Evolutionary conservation across 2,797 vertebrate genomes (phyloP), one percentile per base, ranked within the genome.

Genomic region (Lateolabrax maculatus): DNA sequence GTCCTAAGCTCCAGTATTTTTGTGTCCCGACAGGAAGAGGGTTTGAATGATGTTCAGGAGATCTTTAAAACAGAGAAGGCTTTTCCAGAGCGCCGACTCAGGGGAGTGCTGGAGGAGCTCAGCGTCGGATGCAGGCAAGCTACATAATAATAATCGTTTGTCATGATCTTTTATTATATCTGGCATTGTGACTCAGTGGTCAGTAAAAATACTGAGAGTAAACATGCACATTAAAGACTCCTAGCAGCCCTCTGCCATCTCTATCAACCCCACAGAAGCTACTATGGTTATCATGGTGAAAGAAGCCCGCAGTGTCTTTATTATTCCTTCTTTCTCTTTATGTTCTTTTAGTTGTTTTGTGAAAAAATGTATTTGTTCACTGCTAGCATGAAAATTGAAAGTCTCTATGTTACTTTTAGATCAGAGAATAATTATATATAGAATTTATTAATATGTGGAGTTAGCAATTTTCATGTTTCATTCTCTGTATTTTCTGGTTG

Each of bases 51-150:
- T 0, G 97, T 99, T 27, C 98, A 99, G 83, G 98, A 99, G 91
- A 96, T 99, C 93, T 97, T 99, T 79, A 99, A 99, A 87, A 99
- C 97, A 0, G 98, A 99, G 91, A 99, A 98, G 85, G 94, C 97
- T 0, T 97, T 97, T 83, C 98, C 98, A 0, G 98, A 99, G 87
- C 97, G 98, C 2, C 94, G 98, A 23, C 97, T 99, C 44, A 94
- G 98, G 36, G 98, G 98, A 0, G 98, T 98, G 67, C 93, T 99
- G 84, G 98, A 99, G 91, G 98, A 99, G 75, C 95, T 99, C 55
- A 96, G 95, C 87, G 64, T 93, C 0, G 95, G 97, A 36, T 99
- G 98, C 96, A 95, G 95, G 98, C 98, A 87, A 90, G 84, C 48
- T 44, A n/a, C 55, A 46, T 49, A 29, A 68, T 36, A 41, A 70